A percentile compares a stretch with the other conserved stretches of the same genome.
These are phyloP conservation scores for Ormyrus nitidulus DNA, from an alignment of 2,888 invertebrate species.

Conservation along the genomic window DNA sequence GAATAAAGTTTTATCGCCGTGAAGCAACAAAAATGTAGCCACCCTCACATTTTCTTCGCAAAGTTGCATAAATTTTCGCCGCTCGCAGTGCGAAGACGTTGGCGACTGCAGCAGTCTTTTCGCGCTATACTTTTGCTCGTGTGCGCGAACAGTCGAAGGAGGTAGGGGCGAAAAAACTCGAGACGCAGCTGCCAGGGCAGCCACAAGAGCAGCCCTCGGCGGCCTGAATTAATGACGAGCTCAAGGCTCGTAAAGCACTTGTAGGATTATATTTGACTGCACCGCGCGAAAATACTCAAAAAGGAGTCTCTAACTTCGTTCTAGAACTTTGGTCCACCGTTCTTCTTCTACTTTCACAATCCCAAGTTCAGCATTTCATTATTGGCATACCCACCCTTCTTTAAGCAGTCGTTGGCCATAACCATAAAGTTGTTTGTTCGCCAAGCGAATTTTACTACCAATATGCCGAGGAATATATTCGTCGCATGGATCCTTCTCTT, in stretches of 20 bases:
- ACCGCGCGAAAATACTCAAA: too few species aligned
- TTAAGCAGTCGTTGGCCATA: slow-evolving; percentile 27
- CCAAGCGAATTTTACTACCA: slow-evolving; percentile 37
- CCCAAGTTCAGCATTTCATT: slow-evolving; percentile 29
- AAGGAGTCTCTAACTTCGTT: too few species aligned
- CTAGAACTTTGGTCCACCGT: background rate
- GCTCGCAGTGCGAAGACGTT: too few species aligned
- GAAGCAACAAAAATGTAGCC: slow-evolving; percentile 40
- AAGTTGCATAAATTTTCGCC: slow-evolving; percentile 45
- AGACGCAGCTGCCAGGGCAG: slow-evolving; percentile 24
- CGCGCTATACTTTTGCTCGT: background rate
- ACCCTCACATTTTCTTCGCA: slow-evolving; percentile 30
- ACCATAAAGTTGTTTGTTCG: slow-evolving; percentile 46
- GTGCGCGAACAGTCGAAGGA: background rate
- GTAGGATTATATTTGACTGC: slow-evolving; percentile 19
- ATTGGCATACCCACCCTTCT: slow-evolving; percentile 28
- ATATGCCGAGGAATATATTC: slow-evolving; percentile 42
- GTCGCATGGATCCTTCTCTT: slow-evolving; percentile 18
- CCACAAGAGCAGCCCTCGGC: background rate
- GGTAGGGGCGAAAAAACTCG: background rate
- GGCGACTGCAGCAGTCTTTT: too few species aligned
- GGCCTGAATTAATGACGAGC: slow-evolving; percentile 41
- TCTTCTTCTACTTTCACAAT: background rate
- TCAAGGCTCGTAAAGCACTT: slow-evolving; percentile 37
- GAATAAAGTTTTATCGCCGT: slow-evolving; percentile 50